phyloP scores from a whole-genome alignment of 1,140 invertebrate species.

The Neodiprion pinetum region DNA sequence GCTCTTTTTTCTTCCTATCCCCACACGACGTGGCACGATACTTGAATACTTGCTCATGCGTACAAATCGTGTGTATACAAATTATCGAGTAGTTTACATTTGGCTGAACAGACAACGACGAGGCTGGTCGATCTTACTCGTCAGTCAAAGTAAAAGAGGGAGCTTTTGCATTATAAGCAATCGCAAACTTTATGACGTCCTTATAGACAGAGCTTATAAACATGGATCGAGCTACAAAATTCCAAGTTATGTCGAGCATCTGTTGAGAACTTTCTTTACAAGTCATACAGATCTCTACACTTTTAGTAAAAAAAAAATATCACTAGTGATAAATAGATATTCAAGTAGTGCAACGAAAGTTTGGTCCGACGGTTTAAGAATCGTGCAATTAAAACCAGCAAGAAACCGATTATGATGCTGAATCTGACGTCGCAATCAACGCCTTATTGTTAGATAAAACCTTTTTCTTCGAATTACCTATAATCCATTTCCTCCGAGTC shows the following conservation, averaged over 20 bases:
- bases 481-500: slow-evolving; percentile 56
- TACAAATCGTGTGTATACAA: background rate
- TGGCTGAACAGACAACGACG: background rate
- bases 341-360: too few relatives aligned
- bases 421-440: too few relatives aligned
- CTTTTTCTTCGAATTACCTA: slow-evolving; percentile 34
- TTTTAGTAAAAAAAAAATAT: background rate
- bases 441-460: too few relatives aligned
- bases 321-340: too few relatives aligned
- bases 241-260: too few relatives aligned
- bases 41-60: background rate
- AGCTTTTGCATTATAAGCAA: background rate
- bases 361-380: too few relatives aligned
- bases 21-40: background rate
- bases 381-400: too few relatives aligned
- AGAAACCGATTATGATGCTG: too few relatives aligned
- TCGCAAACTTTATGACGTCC: background rate
- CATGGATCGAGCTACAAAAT: too few relatives aligned
- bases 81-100: slow-evolving; percentile 5
- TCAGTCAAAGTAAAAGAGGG: too few relatives aligned
- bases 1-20: too few relatives aligned
- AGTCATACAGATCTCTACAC: slow-evolving; percentile 13
- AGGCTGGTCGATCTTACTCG: background rate
- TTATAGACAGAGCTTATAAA: too few relatives aligned
- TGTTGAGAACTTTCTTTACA: background rate